phyloP scores from a whole-genome alignment of 2,888 invertebrate genomes.

The Caradrina kadenii region DNA sequence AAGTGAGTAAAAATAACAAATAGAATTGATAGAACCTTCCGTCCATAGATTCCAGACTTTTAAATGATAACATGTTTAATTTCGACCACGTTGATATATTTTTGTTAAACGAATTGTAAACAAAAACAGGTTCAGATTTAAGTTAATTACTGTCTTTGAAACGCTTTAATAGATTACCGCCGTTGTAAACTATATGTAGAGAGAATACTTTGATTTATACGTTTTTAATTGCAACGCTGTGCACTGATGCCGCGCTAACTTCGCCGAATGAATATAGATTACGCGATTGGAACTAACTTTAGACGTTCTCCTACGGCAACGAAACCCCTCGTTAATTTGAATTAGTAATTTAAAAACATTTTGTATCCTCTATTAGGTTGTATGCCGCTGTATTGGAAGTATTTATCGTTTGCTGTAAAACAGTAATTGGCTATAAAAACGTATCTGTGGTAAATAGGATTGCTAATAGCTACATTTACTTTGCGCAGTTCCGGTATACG shows the following conservation, averaged over 20 bases:
- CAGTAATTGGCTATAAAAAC: slow-evolving; percentile 65
- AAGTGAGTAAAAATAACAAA: slow-evolving; percentile 9
- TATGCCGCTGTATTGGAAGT: slow-evolving; percentile 58
- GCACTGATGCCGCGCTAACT: slow-evolving; percentile 64
- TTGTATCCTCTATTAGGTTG: slow-evolving; percentile 62
- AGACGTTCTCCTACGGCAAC: slow-evolving; percentile 55
- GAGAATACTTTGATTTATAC: slow-evolving; percentile 77
- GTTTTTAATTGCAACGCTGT: slow-evolving; percentile 79
- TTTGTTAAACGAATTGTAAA: slow-evolving; percentile 22
- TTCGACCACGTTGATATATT: slow-evolving; percentile 16
- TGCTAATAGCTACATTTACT: slow-evolving; percentile 65
- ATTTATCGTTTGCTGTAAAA: slow-evolving; percentile 65
- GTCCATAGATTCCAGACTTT: background rate
- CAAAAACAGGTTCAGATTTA: slow-evolving; percentile 42
- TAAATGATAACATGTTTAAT: slow-evolving; percentile 9
- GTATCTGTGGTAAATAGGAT: slow-evolving; percentile 63
- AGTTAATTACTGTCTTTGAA: slow-evolving; percentile 58
- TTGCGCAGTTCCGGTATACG: slow-evolving; percentile 58
- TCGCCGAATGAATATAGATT: slow-evolving; percentile 74
- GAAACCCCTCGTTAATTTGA: slow-evolving; percentile 59
- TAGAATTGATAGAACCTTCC: background rate
- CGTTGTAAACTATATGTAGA: slow-evolving; percentile 53
- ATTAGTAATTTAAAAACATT: slow-evolving; percentile 65
- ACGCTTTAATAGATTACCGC: slow-evolving; percentile 60
- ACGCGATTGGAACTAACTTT: slow-evolving; percentile 64